Percentiles rank a stretch among this genome's conserved stretches.
These are phyloP conservation scores for Malacoraja senta DNA, from an alignment of 2,797 vertebrate species.

Conservation along the genomic window DNA sequence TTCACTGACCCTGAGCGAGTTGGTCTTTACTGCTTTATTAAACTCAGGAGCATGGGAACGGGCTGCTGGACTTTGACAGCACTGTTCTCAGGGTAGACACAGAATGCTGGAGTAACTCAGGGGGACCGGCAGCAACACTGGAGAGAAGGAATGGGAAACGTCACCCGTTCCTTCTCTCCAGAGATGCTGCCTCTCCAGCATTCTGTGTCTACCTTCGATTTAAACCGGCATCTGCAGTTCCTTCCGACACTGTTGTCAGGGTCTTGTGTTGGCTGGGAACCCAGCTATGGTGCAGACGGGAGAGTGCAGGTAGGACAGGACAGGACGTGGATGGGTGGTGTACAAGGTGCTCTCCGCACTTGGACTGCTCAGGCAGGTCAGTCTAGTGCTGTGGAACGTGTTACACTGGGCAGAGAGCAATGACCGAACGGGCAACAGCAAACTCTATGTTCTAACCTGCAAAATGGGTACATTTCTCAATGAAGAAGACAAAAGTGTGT, in stretches of 20 bases:
- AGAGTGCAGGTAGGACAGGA: constrained; percentile 4
- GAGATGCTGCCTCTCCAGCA: too few relatives aligned
- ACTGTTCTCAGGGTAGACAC: background rate
- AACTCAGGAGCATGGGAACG: background rate
- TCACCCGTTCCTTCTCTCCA: too few relatives aligned
- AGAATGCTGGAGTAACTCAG: too few relatives aligned
- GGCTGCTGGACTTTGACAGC: background rate
- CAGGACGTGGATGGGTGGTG: background rate
- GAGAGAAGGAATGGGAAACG: too few relatives aligned
- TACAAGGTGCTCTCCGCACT: background rate
- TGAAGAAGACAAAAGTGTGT: background rate
- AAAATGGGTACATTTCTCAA: background rate
- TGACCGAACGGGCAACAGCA: background rate
- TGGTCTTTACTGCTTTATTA: constrained; percentile 16
- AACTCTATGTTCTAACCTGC: background rate
- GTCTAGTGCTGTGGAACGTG: background rate
- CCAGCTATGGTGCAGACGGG: too few relatives aligned
- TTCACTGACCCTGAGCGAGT: background rate
- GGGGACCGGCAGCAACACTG: too few relatives aligned
- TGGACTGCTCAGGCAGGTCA: background rate
- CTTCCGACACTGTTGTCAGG: too few relatives aligned
- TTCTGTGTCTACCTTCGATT: too few relatives aligned
- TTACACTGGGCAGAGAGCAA: background rate
- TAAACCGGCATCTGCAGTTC: too few relatives aligned
- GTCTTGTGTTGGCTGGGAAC: too few relatives aligned